Percentiles rank a stretch among this genome's conserved stretches.
Conservation (phyloP, 2,888 invertebrate genomes). For the Malthinus flaveolus region DNA sequence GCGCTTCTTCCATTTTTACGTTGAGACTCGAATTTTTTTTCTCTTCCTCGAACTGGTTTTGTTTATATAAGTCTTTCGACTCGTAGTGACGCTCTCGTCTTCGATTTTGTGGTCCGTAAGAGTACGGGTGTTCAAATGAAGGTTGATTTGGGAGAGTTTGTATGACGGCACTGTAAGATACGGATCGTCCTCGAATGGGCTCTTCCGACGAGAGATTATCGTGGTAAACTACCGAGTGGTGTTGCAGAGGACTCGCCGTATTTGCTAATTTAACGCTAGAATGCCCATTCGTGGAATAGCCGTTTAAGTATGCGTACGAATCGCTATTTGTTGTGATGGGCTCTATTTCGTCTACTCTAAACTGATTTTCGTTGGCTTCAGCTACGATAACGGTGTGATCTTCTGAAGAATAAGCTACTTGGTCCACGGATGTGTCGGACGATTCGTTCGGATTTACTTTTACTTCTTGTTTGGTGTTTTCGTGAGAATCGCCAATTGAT, state of each 20-base stretch:
- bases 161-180: constrained; percentile 60
- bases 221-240: constrained; percentile 57
- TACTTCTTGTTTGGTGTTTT: constrained; percentile 13
- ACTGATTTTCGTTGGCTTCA: constrained; percentile 62
- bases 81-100: constrained; percentile 45
- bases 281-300: constrained; percentile 43
- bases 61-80: constrained; percentile 18
- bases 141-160: constrained; percentile 46
- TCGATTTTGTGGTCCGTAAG: constrained; percentile 37
- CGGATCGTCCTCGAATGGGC: constrained; percentile 54
- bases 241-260: constrained; percentile 57
- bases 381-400: constrained; percentile 57
- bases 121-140: constrained; percentile 20
- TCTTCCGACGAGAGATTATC: constrained; percentile 46
- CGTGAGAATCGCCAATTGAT: constrained; percentile 47
- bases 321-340: constrained; percentile 56
- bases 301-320: constrained; percentile 30
- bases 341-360: constrained; percentile 62
- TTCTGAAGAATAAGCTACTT: constrained; percentile 40
- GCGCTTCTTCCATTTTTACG: not conserved
- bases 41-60: not conserved
- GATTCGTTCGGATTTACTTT: not conserved
- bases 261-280: constrained; percentile 21
- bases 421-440: not conserved
- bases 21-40: not conserved